A percentile compares a stretch with the other conserved stretches of the same genome.
Evolutionary conservation across 2,113 vertebrate species (phyloP).

Genomic region (Corapipo altera): DNA sequence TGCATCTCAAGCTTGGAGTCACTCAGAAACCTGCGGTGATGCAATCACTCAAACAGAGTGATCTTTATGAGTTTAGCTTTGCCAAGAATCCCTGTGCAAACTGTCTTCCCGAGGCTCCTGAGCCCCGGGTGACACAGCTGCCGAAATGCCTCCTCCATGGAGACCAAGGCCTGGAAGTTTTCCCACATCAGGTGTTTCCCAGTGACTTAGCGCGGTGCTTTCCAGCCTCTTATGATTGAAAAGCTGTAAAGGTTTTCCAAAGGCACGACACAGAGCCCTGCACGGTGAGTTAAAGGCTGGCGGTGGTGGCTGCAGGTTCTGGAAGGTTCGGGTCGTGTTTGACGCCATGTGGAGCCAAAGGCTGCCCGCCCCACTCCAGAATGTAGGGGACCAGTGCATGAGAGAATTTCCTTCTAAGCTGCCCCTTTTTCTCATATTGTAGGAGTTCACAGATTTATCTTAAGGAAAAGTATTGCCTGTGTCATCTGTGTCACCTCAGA

Average conservation of each 20-base stretch:
- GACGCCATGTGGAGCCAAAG: not conserved
- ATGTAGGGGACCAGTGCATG: not conserved
- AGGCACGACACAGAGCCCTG: fast-evolving
- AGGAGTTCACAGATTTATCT: not conserved
- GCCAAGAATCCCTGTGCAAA: not conserved
- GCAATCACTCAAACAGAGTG: constrained; percentile 14
- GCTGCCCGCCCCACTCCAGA: not conserved
- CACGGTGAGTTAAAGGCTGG: fast-evolving
- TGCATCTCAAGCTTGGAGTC: constrained; percentile 32
- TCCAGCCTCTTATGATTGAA: not conserved
- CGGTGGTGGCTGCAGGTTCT: not conserved
- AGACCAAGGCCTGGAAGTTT: not conserved
- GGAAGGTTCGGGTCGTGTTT: not conserved
- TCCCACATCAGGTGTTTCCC: not conserved
- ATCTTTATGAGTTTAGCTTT: not conserved
- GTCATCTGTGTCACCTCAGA: not conserved
- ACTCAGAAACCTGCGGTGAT: constrained; percentile 41
- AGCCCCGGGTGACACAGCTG: fast-evolving
- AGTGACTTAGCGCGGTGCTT: not conserved
- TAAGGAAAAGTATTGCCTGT: not conserved
- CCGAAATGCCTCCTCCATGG: not conserved
- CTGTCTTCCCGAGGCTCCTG: not conserved
- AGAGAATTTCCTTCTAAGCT: not conserved
- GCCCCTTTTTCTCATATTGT: not conserved
- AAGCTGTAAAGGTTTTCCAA: not conserved